Evolutionary conservation across 2,113 vertebrate genomes (phyloP), one percentile per base, ranked within the genome.

Genomic region (Setophaga coronata): DNA sequence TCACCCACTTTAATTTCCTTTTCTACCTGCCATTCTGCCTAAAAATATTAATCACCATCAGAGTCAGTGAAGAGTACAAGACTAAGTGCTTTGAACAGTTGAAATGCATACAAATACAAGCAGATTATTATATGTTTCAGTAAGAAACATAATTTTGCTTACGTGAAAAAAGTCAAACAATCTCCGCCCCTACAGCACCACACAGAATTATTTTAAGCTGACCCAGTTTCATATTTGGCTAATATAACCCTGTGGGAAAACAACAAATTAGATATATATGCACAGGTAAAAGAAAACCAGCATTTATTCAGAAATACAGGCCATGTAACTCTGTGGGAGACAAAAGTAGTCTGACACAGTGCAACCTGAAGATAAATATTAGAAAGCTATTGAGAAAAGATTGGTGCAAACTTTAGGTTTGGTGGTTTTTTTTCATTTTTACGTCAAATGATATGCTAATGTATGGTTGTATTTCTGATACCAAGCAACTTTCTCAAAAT

Each of bases 161-260:
- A 48, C 42, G n/a, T 60, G 17, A 33, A 42, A 72, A 45, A 54
- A 45, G 34, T 36, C 6, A 36, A 87, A 23, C 8, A 23, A 54
- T 58, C 57, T 60, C 26, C 51, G 79, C 8, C 11, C 9, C 24
- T 74, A 18, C 36, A 60, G 60, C n/a, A 88, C 10, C 20, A 58
- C 29, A 64, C 8, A 76, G 48, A 82, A 82, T 60, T 93, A 94
- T 88, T 96, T 94, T 94, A 92, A 88, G 70, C 18, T 88, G 66
- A 84, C 57, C 60, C 14, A 76, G 14, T 92, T 96, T 96, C 36
- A 23, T 36, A 15, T 88, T 79, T 82, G 6, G 12, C 57, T 84
- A 78, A 56, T 31, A 50, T 70, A 83, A 47, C 26, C 29, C 51
- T 51, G 5, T 67, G 78, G 25, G 40, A 85, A 91, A 85, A 76